Conservation (phyloP, 2,888 invertebrate species). For the Nasonia oneida region DNA sequence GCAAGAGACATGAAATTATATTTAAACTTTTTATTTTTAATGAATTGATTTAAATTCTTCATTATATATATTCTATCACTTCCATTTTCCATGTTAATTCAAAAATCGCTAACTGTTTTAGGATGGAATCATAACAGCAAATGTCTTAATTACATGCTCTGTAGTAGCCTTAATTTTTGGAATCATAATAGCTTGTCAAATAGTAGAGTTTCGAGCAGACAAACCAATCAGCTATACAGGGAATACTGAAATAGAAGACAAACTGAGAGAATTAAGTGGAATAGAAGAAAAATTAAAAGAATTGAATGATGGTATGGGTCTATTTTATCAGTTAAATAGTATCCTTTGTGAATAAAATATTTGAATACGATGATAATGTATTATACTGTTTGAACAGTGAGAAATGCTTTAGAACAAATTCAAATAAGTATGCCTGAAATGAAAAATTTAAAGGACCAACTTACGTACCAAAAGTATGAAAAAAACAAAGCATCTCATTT, state of each 20-base stretch:
- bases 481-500: conserved; percentile 33
- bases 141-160: conserved; percentile 50
- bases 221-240: conserved; percentile 4
- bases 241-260: conserved; percentile 38
- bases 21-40: background rate
- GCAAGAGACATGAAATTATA: background rate
- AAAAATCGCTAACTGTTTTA: conserved; percentile 25
- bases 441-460: conserved; percentile 39
- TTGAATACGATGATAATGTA: background rate
- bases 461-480: conserved; percentile 41
- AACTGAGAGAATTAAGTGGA: conserved; percentile 44
- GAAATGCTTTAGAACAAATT: conserved; percentile 43
- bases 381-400: conserved; percentile 31
- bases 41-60: background rate
- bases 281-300: conserved; percentile 56
- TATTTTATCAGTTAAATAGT: background rate
- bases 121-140: conserved; percentile 43
- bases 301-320: conserved; percentile 54
- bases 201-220: conserved; percentile 30
- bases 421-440: conserved; percentile 50
- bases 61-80: background rate
- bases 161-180: conserved; percentile 44
- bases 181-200: conserved; percentile 45
- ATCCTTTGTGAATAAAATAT: conserved; percentile 10
- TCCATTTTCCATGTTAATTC: background rate